Evolutionary conservation across 2,888 invertebrate species (phyloP).

Genomic region (Hyppa rectilinea): DNA sequence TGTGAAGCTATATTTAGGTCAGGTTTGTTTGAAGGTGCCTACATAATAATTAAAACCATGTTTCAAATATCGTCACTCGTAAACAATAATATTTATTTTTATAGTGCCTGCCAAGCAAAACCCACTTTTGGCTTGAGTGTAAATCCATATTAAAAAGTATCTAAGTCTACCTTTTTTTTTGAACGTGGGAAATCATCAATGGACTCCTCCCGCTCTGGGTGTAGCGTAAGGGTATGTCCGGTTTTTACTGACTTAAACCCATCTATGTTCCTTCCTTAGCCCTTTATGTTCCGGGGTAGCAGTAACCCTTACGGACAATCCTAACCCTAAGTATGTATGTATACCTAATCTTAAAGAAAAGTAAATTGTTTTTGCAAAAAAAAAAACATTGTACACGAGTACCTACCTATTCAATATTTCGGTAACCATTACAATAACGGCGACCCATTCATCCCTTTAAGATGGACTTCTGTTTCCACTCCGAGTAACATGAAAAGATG

Average conservation of each 20-base stretch:
- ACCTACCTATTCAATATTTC: conserved; percentile 46
- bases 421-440: conserved; percentile 52
- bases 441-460: conserved; percentile 46
- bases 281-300: no score
- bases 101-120: not conserved
- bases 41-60: not conserved
- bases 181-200: no score
- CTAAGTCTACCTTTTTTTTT: no score
- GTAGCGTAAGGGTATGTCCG: no score
- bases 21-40: not conserved
- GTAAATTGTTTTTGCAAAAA: conserved; percentile 9
- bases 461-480: conserved; percentile 52
- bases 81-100: not conserved
- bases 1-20: conserved; percentile 3
- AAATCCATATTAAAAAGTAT: not conserved
- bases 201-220: no score
- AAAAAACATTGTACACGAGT: conserved; percentile 29
- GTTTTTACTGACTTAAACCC: no score
- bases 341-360: not conserved
- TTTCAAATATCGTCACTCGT: not conserved
- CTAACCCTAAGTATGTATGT: not conserved
- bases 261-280: no score
- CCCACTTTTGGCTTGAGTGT: not conserved
- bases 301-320: no score
- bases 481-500: conserved; percentile 48